Percentiles rank a stretch among this genome's conserved stretches.
Conservation (phyloP, 2,888 invertebrate species). For the Diabrotica balteata region DNA sequence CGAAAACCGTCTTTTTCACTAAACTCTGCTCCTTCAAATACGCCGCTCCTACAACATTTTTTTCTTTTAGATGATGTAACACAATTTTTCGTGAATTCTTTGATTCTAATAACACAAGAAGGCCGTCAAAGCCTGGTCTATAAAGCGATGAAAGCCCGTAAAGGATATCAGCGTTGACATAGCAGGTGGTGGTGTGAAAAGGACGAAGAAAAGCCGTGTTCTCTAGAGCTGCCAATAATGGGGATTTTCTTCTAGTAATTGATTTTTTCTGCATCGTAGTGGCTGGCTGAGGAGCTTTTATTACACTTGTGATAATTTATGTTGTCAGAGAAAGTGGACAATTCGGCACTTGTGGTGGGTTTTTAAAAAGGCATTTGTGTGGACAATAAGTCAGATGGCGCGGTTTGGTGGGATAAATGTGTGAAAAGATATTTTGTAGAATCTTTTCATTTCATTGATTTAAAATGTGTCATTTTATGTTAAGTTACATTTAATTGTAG, state of each 20-base stretch:
- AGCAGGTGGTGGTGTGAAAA: slow-evolving; percentile 45
- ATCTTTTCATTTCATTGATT: too few relatives aligned
- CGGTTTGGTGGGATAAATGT: background rate
- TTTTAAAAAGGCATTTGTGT: too few relatives aligned
- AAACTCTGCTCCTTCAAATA: too few relatives aligned
- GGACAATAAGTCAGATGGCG: too few relatives aligned
- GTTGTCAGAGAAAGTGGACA: slow-evolving; percentile 2
- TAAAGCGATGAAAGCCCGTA: slow-evolving; percentile 16
- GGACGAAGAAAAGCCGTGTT: slow-evolving; percentile 35
- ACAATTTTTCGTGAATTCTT: background rate
- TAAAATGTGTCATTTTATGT: too few relatives aligned
- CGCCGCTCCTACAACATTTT: too few relatives aligned
- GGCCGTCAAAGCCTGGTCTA: slow-evolving; percentile 15
- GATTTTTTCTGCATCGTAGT: slow-evolving; percentile 30
- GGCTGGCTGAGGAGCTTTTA: slow-evolving; percentile 26
- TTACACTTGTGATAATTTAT: slow-evolving; percentile 23
- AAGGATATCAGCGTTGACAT: slow-evolving; percentile 44
- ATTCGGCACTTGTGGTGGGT: too few relatives aligned
- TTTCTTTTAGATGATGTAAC: too few relatives aligned
- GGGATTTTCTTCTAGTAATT: slow-evolving; percentile 32
- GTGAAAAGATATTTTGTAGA: background rate
- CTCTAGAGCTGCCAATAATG: slow-evolving; percentile 28
- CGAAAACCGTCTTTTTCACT: too few relatives aligned
- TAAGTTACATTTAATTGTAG: too few relatives aligned
- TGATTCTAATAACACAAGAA: background rate